These are phyloP conservation scores for Homalodisca vitripennis DNA, from an alignment of 1,140 invertebrate genomes.

Conservation along the genomic window DNA sequence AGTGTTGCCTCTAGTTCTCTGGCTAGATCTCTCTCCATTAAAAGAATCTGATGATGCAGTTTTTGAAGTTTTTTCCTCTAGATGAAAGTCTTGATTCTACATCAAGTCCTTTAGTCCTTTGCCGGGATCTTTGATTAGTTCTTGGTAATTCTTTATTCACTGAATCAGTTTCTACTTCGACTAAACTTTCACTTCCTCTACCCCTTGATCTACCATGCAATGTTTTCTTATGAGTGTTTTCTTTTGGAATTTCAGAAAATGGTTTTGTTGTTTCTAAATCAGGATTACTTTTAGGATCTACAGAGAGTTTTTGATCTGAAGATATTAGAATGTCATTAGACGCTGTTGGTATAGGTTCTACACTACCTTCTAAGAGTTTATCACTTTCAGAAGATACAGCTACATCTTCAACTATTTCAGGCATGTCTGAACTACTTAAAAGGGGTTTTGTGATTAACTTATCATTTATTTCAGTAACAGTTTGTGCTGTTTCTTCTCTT, in stretches of 20 bases:
- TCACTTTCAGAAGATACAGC: too few relatives aligned
- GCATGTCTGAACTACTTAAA: not conserved
- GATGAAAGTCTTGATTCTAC: not conserved
- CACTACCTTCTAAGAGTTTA: not conserved
- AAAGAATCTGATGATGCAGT: not conserved
- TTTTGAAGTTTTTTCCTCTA: not conserved
- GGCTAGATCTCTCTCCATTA: not conserved
- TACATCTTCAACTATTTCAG: too few relatives aligned
- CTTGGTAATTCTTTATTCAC: not conserved
- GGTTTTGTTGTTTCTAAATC: too few relatives aligned
- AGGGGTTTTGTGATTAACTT: not conserved
- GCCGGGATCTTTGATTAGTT: not conserved
- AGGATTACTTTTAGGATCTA: too few relatives aligned
- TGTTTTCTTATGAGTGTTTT: not conserved
- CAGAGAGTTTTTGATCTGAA: too few relatives aligned
- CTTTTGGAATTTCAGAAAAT: too few relatives aligned
- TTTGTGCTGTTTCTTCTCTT: not conserved
- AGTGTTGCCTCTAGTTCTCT: not conserved
- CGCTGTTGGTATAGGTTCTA: not conserved
- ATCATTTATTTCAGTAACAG: not conserved
- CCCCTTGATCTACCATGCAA: slow-evolving; percentile 1
- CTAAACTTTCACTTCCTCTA: not conserved
- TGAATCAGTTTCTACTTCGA: not conserved
- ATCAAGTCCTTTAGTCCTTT: slow-evolving; percentile 1
- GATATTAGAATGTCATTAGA: too few relatives aligned